Base-by-base conservation (phyloP, 2,113 vertebrate species). In the Ascaphus truei region DNA sequence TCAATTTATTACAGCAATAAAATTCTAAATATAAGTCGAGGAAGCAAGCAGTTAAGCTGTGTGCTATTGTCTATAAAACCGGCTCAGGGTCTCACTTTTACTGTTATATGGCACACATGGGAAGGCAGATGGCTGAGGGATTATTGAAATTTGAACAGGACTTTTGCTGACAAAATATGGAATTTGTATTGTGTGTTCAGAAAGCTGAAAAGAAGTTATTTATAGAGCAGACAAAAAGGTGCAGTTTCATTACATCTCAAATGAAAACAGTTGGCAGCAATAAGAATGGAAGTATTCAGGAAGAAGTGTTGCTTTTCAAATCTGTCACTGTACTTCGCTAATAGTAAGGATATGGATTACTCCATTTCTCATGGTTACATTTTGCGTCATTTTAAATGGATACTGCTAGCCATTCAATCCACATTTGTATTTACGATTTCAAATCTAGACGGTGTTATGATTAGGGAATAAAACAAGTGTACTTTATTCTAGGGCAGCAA, bases 131-230 rank as follows among this genome's bases (percentile, higher is more conserved):
- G 86, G 81, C 29, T 52, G 13, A 77, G 56, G 60, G 72, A 77
- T 78, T 87, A 83, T 80, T 87, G 86, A 84, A 79, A 82, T 45
- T 33, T 84, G 84, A 80, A 79, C 61, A 73, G 61, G 57, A 69
- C 41, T 80, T 85, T 76, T 86, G 80, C 83, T 86, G 82, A 86
- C 79, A 86, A 87, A 86, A 85, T 77, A 83, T 52, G 76, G 81
- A 78, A 79, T 67, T 74, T 72, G 47, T 71, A 75, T 62, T 25
- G 48, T 78, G 77, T 76, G 79, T 81, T 73, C 68, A 59, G 75
- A 83, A 83, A 83, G 37, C 26, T 77, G 76, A 80, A 62, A 75
- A 52, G 72, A 66, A 62, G 73, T 75, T 84, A 79, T 79, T 84
- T 80, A 80, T 69, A 69, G 37, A 75, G 57, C 53, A 81, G 37